Evolutionary conservation across 2,888 invertebrate species (phyloP).

Genomic region (Meiosimyza platycephala): DNA sequence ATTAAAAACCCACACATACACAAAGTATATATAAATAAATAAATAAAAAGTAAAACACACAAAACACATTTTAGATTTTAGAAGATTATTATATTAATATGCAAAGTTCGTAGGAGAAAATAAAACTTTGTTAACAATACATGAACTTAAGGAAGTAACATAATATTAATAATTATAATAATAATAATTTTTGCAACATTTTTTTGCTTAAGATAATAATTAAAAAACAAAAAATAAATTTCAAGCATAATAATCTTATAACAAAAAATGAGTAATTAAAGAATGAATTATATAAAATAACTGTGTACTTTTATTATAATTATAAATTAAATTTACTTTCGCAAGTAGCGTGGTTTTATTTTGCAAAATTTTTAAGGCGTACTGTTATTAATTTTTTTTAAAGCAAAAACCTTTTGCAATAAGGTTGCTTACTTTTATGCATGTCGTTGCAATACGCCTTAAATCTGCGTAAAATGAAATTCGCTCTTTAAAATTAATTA

Average conservation of each 20-base stretch:
- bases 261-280: slow-evolving; percentile 25
- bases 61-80: slow-evolving; percentile 33
- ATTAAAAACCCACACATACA: slow-evolving; percentile 19
- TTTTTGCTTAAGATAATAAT: slow-evolving; percentile 33
- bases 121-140: slow-evolving; percentile 31
- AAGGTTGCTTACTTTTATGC: neutral
- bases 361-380: slow-evolving; percentile 27
- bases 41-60: slow-evolving; percentile 22
- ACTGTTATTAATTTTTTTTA: neutral
- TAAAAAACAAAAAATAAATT: slow-evolving; percentile 21
- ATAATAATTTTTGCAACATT: slow-evolving; percentile 35
- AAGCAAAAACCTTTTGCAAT: too few relatives aligned
- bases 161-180: too few relatives aligned
- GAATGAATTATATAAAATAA: slow-evolving; percentile 40
- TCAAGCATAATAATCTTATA: slow-evolving; percentile 40
- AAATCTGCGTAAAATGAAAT: slow-evolving; percentile 31
- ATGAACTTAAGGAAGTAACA: slow-evolving; percentile 23
- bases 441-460: slow-evolving; percentile 3
- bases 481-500: slow-evolving; percentile 51
- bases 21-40: slow-evolving; percentile 33
- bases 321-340: slow-evolving; percentile 36
- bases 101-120: slow-evolving; percentile 30
- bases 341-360: slow-evolving; percentile 32
- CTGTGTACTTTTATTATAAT: slow-evolving; percentile 37
- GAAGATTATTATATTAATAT: slow-evolving; percentile 32